Percentiles rank a stretch among this genome's conserved stretches.
phyloP scores from a whole-genome alignment of 2,797 vertebrate species.

The Sebastiscus tertius region DNA sequence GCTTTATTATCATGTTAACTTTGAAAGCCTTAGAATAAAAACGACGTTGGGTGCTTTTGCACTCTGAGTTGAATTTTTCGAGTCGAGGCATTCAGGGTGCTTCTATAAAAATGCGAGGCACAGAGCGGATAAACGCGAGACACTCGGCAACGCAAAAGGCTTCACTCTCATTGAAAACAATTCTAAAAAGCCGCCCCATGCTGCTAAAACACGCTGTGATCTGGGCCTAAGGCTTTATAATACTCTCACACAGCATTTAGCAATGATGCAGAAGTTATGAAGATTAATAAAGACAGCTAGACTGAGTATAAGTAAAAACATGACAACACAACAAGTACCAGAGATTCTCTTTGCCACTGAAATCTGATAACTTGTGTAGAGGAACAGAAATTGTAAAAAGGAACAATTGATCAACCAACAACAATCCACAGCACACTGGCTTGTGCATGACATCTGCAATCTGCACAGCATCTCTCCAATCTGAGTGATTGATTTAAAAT shows the following conservation, averaged over 20 bases:
- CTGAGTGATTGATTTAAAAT: constrained; percentile 28
- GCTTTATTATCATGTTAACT: neutral
- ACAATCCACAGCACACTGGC: neutral
- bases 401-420: neutral
- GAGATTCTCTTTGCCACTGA: neutral
- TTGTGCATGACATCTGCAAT: constrained; percentile 28
- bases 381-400: neutral
- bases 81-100: too few relatives aligned
- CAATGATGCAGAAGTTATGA: neutral
- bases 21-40: too few relatives aligned
- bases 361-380: neutral
- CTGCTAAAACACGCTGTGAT: too few relatives aligned
- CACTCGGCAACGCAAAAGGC: too few relatives aligned
- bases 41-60: too few relatives aligned
- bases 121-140: too few relatives aligned
- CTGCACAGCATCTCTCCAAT: constrained; percentile 9
- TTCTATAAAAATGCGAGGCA: too few relatives aligned
- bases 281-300: neutral
- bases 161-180: too few relatives aligned
- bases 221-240: neutral
- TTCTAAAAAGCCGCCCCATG: too few relatives aligned
- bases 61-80: too few relatives aligned
- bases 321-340: neutral
- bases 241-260: neutral
- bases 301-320: neutral